These are phyloP conservation scores for Orchestes rusci DNA, from an alignment of 2,888 invertebrate genomes.

Conservation along the genomic window DNA sequence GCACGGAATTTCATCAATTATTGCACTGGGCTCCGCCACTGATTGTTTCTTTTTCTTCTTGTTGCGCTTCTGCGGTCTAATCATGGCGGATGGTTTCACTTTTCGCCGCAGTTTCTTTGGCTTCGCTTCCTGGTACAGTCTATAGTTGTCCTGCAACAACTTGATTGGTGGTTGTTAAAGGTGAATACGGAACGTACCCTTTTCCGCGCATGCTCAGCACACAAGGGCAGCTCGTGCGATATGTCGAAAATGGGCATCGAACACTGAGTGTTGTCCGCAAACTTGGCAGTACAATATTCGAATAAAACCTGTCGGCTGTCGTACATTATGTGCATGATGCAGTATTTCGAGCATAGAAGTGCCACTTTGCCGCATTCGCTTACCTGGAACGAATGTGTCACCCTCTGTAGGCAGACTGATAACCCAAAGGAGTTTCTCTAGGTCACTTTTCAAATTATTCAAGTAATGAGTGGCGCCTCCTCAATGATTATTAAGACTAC, in stretches of 20 bases:
- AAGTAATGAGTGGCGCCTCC: too few species aligned
- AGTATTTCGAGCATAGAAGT: slow-evolving; percentile 74
- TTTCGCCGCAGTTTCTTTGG: slow-evolving; percentile 63
- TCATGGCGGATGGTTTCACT: slow-evolving; percentile 50
- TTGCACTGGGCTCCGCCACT: slow-evolving; percentile 22
- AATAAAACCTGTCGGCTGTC: slow-evolving; percentile 71
- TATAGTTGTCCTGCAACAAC: slow-evolving; percentile 75
- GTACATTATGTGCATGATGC: slow-evolving; percentile 75
- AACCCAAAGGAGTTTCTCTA: too few species aligned
- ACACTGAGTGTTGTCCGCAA: slow-evolving; percentile 71
- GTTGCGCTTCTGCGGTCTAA: slow-evolving; percentile 50
- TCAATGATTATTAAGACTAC: too few species aligned
- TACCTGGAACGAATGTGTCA: slow-evolving; percentile 14
- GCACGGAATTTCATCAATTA: slow-evolving; percentile 20
- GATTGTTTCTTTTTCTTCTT: slow-evolving; percentile 45
- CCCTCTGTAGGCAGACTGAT: too few species aligned
- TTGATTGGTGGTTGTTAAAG: too few species aligned
- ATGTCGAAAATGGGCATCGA: slow-evolving; percentile 73
- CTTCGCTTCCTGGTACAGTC: slow-evolving; percentile 64
- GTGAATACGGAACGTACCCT: slow-evolving; percentile 46
- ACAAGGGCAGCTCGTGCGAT: slow-evolving; percentile 74
- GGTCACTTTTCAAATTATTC: too few species aligned
- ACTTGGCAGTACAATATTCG: slow-evolving; percentile 73
- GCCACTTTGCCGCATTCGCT: slow-evolving; percentile 44
- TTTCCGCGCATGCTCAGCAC: slow-evolving; percentile 78